A percentile compares a stretch with the other conserved stretches of the same genome.
Conservation (phyloP, 2,888 invertebrate genomes). For the Drosophila flavopinicola region DNA sequence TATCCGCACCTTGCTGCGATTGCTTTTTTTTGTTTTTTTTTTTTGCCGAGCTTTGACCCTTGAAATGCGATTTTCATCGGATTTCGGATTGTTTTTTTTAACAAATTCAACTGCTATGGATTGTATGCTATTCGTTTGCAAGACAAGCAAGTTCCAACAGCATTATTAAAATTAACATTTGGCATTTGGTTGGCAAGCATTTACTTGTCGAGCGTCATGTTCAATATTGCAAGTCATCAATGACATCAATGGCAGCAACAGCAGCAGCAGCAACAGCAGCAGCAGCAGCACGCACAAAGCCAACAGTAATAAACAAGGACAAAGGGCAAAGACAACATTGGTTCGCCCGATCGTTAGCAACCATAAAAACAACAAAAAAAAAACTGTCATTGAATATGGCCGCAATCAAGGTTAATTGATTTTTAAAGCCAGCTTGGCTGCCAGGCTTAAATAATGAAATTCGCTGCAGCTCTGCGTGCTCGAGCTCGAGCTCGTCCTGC, state of each 20-base stretch:
- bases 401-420: slow-evolving; percentile 83
- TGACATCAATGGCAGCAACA: slow-evolving; percentile 47
- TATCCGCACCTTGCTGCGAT: slow-evolving; percentile 50
- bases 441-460: slow-evolving; percentile 64
- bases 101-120: slow-evolving; percentile 44
- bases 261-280: slow-evolving; percentile 33
- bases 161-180: slow-evolving; percentile 75
- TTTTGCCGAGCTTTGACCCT: slow-evolving; percentile 60
- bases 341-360: slow-evolving; percentile 11
- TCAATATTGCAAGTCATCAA: slow-evolving; percentile 76
- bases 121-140: slow-evolving; percentile 32
- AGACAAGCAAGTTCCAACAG: slow-evolving; percentile 24
- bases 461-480: slow-evolving; percentile 50
- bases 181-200: slow-evolving; percentile 40
- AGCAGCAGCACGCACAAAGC: slow-evolving; percentile 13
- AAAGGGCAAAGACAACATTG: slow-evolving; percentile 46
- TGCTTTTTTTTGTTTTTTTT: slow-evolving; percentile 56
- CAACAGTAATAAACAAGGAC: slow-evolving; percentile 61
- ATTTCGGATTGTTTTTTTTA: slow-evolving; percentile 63
- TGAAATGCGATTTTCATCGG: slow-evolving; percentile 73
- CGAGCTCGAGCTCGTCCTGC: neutral
- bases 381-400: slow-evolving; percentile 39
- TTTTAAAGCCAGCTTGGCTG: slow-evolving; percentile 68
- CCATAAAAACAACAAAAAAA: slow-evolving; percentile 31
- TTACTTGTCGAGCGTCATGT: slow-evolving; percentile 65